A percentile compares a stretch with the other conserved stretches of the same genome.
phyloP scores from a whole-genome alignment of 2,797 vertebrate genomes.

The Anas acuta region DNA sequence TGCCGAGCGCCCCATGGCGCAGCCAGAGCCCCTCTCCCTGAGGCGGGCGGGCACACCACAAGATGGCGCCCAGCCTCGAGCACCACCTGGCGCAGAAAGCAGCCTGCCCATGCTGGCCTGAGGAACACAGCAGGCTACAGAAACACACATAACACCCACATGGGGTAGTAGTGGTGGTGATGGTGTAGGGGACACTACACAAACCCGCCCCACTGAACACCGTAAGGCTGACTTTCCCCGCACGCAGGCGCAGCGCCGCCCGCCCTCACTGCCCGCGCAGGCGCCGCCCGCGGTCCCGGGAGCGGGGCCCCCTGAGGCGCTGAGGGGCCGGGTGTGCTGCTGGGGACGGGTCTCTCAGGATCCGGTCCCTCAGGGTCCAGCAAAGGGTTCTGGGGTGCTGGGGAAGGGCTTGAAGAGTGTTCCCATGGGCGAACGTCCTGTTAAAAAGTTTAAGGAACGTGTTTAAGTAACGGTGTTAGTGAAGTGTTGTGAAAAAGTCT shows the following conservation, averaged over 20 bases:
- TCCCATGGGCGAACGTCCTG: neutral
- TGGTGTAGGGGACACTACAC: too few relatives aligned
- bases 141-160: fast-evolving
- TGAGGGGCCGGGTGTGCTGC: fast-evolving
- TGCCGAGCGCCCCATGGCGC: fast-evolving
- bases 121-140: fast-evolving
- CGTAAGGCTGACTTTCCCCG: fast-evolving
- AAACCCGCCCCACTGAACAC: fast-evolving
- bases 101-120: fast-evolving
- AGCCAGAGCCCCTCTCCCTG: fast-evolving
- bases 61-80: fast-evolving
- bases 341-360: neutral
- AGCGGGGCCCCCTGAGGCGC: neutral
- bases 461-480: neutral
- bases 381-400: neutral
- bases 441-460: neutral
- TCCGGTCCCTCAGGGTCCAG: too few relatives aligned
- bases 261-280: fast-evolving
- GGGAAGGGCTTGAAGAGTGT: neutral
- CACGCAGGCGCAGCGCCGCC: neutral
- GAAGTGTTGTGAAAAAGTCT: neutral
- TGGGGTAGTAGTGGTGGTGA: too few relatives aligned
- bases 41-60: fast-evolving
- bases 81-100: fast-evolving
- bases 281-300: neutral